Base-by-base conservation (phyloP, 2,797 vertebrate genomes). In the Simalia tracyae region DNA sequence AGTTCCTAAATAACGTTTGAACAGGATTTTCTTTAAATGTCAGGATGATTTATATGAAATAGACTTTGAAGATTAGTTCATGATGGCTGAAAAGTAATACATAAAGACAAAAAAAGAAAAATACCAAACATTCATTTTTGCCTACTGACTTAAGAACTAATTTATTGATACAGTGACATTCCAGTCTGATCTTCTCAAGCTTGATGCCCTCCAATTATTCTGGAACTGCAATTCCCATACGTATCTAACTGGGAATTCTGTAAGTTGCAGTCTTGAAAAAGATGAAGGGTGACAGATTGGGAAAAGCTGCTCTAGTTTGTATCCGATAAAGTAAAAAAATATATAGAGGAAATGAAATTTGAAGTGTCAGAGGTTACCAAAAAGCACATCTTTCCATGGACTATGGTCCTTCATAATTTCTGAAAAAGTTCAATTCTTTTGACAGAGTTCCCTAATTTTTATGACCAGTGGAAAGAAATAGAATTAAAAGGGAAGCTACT, bases 1-100 rank as follows among this genome's bases (percentile, higher is more conserved):
- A 95, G 97, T 96, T 97, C 96, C 95, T 94, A 95, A 95, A 96
- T 96, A 96, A 96, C 59, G 46, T 81, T 64, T 87, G 66, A 96
- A 94, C 95, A 95, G 89, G 11, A 64, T 92, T 93, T 96, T 97
- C 96, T 94, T 93, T 93, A 96, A 93, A 15, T 11, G 95, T 94
- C 94, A 96, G 91, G 93, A 96, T 96, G 94, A 96, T 97, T 96
- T 94, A 94, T 96, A 92, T 93, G 92, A 93, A 96, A 94, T 92
- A 94, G 95, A 94, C 93, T 95, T 89, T 96, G 95, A 96, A 93
- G 94, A 96, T 94, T 96, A 94, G 93, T 95, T 95, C 95, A 95
- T 85, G 85, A 93, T 95, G 94, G 93, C 94, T 94, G 92, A 84
- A 87, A 96, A 94, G 91, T 94, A 93, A 60, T 61, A 63, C 42